Evolutionary conservation across 2,888 invertebrate species (phyloP).

Genomic region (Arctia plantaginis): DNA sequence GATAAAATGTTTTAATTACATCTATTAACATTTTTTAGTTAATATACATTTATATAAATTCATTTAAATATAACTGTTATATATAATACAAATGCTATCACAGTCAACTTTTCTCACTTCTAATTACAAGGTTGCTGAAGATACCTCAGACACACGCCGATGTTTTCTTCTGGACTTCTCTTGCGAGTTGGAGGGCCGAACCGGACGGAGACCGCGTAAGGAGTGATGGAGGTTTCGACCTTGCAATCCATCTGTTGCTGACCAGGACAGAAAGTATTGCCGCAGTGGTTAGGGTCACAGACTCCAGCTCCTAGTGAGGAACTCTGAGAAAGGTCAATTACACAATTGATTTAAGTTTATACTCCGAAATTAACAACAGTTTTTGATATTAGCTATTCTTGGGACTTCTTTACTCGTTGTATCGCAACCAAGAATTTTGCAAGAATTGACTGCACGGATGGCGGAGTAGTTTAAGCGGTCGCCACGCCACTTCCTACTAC

Average conservation of each 20-base stretch:
- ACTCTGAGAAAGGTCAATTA: conserved; percentile 74
- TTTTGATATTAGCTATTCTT: background rate
- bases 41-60: background rate
- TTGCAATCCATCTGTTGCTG: conserved; percentile 82
- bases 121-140: conserved; percentile 89
- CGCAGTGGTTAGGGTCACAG: conserved; percentile 93
- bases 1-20: background rate
- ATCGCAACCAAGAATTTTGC: too few relatives aligned
- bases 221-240: conserved; percentile 91
- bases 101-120: conserved; percentile 11
- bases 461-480: too few relatives aligned
- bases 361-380: background rate
- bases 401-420: too few relatives aligned
- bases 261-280: conserved; percentile 89
- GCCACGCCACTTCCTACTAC: too few relatives aligned
- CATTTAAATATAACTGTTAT: background rate
- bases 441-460: too few relatives aligned
- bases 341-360: background rate
- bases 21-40: too few relatives aligned
- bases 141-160: conserved; percentile 92
- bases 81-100: conserved; percentile 14
- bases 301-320: conserved; percentile 87
- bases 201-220: conserved; percentile 92
- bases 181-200: conserved; percentile 90
- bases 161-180: conserved; percentile 92